Base-by-base conservation (phyloP, 2,113 vertebrate genomes). In the Casuarius casuarius region DNA sequence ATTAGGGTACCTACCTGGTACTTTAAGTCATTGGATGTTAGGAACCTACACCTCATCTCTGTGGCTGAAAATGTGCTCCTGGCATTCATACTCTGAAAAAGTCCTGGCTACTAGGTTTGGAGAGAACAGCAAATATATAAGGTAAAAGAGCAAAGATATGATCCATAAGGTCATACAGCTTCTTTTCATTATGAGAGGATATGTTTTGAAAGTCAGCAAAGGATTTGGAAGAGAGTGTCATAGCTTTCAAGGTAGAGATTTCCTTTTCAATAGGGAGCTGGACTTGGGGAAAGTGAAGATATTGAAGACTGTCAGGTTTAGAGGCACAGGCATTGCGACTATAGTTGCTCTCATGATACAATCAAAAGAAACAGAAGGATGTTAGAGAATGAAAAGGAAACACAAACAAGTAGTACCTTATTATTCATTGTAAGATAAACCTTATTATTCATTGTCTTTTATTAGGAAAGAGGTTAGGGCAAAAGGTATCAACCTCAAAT, bases 191-290 rank as follows among this genome's bases (percentile, higher is more conserved):
- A 73, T 77, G 54, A 88, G 19, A 88, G 17, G 84, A 83, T 5
- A 83, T 3, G 3, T 33, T 51, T 95, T 91, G 73, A 28, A 92
- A 95, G 42, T 56, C 25, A 83, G 52, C 33, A 91, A 62, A 76
- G 52, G 28, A 66, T 94, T 85, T 92, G 84, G 84, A 87, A 81
- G 25, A 85, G 63, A 94, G 92, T 85, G 74, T 67, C 71, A 94
- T 66, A 73, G 33, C 16, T 92, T 96, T 80, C 49, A 80, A 83
- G 46, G 40, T 10, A 46, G 6, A 89, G 16, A 62, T 85, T 54
- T 70, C 23, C 74, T 80, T 79, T 77, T 61, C 63, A 70, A 17
- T 8, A 74, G 8, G 15, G 12, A 85, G 11, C 3, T 44, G 35
- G 8, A 74, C 10, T 1, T 62, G 77, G 16, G 38, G 12, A 58